Evolutionary conservation across 1,140 invertebrate genomes (phyloP).

Genomic region (Drosophila kikkawai): DNA sequence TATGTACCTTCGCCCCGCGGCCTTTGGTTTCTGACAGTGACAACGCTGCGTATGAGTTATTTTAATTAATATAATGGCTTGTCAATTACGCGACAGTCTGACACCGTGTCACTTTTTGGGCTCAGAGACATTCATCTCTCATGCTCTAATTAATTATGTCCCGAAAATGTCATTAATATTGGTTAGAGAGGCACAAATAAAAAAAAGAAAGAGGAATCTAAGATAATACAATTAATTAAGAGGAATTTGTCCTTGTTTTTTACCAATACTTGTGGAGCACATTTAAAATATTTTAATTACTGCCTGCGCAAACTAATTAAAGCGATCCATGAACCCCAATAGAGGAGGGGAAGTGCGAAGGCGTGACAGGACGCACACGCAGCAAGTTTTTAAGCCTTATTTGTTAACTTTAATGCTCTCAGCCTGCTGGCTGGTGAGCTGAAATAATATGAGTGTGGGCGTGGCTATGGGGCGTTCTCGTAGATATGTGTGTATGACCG

Average conservation of each 20-base stretch:
- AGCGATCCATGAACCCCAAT: constrained; percentile 26
- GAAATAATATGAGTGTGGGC: constrained; percentile 31
- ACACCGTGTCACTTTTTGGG: constrained; percentile 63
- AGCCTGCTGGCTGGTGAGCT: constrained; percentile 19
- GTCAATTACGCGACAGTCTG: constrained; percentile 69
- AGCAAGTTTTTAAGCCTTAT: constrained; percentile 78
- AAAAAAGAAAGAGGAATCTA: constrained; percentile 2
- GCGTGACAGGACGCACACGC: constrained; percentile 39
- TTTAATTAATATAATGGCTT: constrained; percentile 83
- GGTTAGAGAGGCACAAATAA: constrained; percentile 30
- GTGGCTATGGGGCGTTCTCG: neutral
- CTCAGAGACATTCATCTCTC: constrained; percentile 34
- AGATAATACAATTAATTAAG: constrained; percentile 65
- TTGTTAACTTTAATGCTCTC: constrained; percentile 72
- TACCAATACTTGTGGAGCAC: constrained; percentile 38
- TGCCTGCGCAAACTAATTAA: constrained; percentile 70
- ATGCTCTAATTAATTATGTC: constrained; percentile 67
- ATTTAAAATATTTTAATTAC: constrained; percentile 74
- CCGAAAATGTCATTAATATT: constrained; percentile 59
- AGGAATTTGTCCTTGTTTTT: constrained; percentile 26
- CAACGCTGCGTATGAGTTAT: constrained; percentile 73
- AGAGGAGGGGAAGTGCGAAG: constrained; percentile 15
- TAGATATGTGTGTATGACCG: neutral
- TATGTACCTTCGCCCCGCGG: neutral
- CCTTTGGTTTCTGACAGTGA: constrained; percentile 3